These are phyloP conservation scores for Camelus bactrianus DNA, from an alignment of 2,113 vertebrate genomes.

Conservation along the genomic window DNA sequence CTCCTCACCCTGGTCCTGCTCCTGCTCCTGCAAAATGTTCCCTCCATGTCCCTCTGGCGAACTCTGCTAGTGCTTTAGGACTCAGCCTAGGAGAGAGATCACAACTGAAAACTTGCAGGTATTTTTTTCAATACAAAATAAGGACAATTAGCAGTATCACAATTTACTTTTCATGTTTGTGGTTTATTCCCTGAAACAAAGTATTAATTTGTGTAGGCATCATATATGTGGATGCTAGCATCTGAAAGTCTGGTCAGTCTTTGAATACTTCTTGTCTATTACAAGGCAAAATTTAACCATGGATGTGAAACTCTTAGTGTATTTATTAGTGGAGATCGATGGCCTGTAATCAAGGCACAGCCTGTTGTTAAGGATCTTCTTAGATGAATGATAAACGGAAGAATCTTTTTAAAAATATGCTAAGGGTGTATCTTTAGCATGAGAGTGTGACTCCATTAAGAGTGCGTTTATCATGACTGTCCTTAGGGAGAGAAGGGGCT, in stretches of 20 bases:
- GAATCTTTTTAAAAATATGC: constrained; percentile 51
- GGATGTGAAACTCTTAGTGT: background rate
- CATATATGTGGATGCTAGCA: background rate
- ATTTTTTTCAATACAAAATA: background rate
- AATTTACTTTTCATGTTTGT: background rate
- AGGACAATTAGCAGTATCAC: background rate
- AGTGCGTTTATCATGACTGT: constrained; percentile 43
- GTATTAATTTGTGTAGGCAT: background rate
- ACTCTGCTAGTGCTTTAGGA: background rate
- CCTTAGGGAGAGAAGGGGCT: constrained; percentile 23
- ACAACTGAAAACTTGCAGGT: background rate
- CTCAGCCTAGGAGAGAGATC: background rate
- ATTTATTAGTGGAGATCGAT: constrained; percentile 1
- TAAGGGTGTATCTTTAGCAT: constrained; percentile 33
- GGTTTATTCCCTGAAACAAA: constrained; percentile 13
- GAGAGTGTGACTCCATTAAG: constrained; percentile 39
- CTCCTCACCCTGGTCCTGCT: background rate
- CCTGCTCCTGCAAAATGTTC: background rate
- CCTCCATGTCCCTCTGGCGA: background rate
- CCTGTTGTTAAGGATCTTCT: constrained; percentile 54
- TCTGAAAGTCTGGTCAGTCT: background rate
- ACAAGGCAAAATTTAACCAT: background rate
- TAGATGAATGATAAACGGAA: constrained; percentile 57
- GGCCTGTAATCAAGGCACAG: constrained; percentile 2
- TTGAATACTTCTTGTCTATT: constrained; percentile 2